Evolutionary conservation across 2,797 vertebrate species (phyloP).

Genomic region (Antennarius maculatus): DNA sequence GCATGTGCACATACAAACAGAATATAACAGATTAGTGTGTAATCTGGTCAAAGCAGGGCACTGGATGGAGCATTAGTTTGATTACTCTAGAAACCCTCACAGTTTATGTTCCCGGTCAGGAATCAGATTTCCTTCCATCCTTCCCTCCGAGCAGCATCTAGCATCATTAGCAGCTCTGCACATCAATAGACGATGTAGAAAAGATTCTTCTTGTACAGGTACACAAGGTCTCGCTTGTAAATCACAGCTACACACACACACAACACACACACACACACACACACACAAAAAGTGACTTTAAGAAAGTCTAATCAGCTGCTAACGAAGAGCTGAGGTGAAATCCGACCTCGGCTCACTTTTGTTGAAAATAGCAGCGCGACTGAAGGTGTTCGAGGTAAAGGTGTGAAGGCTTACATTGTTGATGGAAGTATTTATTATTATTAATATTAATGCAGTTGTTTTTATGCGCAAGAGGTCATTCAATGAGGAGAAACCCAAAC

Average conservation of each 20-base stretch:
- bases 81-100: slow-evolving; percentile 58
- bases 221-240: not conserved
- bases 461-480: too few relatives aligned
- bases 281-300: too few relatives aligned
- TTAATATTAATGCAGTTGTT: too few relatives aligned
- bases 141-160: slow-evolving; percentile 7
- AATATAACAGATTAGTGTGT: slow-evolving; percentile 55
- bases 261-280: too few relatives aligned
- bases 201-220: slow-evolving; percentile 1
- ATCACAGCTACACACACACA: not conserved
- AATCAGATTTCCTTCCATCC: slow-evolving; percentile 51
- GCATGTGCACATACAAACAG: slow-evolving; percentile 21
- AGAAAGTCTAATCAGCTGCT: not conserved
- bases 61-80: slow-evolving; percentile 71
- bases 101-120: slow-evolving; percentile 51
- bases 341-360: too few relatives aligned
- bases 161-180: slow-evolving; percentile 24
- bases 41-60: slow-evolving; percentile 54
- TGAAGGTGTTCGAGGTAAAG: too few relatives aligned
- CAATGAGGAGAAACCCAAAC: too few relatives aligned
- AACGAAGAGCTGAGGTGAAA: not conserved
- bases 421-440: too few relatives aligned
- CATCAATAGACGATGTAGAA: slow-evolving; percentile 1
- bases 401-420: too few relatives aligned
- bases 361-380: too few relatives aligned